phyloP scores from a whole-genome alignment of 2,888 invertebrate species.

The Stenotaenia linearis region DNA sequence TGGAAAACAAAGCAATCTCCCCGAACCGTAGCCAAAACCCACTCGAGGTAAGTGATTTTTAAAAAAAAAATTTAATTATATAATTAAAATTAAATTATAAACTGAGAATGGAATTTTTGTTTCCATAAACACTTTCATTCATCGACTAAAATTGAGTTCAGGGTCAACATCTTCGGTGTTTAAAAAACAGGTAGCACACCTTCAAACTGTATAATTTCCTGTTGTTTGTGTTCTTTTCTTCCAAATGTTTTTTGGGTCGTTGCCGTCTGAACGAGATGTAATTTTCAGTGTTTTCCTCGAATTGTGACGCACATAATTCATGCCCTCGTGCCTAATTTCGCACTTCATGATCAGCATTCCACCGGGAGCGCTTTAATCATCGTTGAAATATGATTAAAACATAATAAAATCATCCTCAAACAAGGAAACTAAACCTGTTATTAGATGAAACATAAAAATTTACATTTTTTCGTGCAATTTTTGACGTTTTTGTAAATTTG shows the following conservation, averaged over 20 bases:
- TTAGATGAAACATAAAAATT: too few relatives aligned
- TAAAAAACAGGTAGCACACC: neutral
- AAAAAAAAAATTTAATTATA: neutral
- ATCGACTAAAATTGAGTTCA: neutral
- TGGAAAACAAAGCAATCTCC: neutral
- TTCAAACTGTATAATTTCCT: neutral
- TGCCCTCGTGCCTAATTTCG: neutral
- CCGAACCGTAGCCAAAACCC: neutral
- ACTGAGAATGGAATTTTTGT: too few relatives aligned
- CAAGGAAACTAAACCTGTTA: too few relatives aligned
- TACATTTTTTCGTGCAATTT: too few relatives aligned
- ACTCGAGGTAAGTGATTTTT: neutral
- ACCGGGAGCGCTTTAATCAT: too few relatives aligned
- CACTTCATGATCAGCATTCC: neutral
- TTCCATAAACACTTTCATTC: neutral
- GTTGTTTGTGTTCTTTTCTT: neutral
- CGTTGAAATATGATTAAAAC: too few relatives aligned
- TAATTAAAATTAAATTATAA: too few relatives aligned
- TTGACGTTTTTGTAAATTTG: too few relatives aligned
- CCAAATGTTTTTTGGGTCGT: conserved; percentile 3
- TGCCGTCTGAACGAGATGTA: neutral
- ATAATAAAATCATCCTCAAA: too few relatives aligned
- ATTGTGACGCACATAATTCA: neutral
- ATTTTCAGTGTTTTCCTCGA: neutral
- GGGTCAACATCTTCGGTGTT: neutral